Evolutionary conservation across 2,888 invertebrate genomes (phyloP), one percentile per base, ranked within the genome.

Genomic region (Melieria picta): DNA sequence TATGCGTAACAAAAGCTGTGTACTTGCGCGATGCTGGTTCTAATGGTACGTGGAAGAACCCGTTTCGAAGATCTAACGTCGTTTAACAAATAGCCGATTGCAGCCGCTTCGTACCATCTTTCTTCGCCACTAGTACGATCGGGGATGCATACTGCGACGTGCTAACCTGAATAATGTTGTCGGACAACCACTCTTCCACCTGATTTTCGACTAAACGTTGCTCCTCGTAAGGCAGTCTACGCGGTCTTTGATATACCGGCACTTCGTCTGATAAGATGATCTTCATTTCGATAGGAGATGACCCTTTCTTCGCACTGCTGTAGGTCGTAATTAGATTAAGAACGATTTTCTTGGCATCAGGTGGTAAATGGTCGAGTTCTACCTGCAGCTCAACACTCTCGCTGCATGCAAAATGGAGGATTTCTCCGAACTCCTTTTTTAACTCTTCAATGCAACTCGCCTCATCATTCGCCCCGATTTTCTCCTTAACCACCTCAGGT

Each of bases 1-100:
- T 77, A 16, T 77, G 82, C 13, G 82, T 85, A 0, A 87, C 83
- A 76, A 87, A 86, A 0, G 85, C 70, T 5, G 84, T 85, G 69
- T 83, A 84, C 75, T 82, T 82, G 10, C 45, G 9, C 69, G 79
- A 80, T 7, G 73, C 72, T 64, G 77, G 69, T n/a, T 80, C 78
- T 1, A 86, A 74, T 4, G 72, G 72, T 11, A 85, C 82, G 75
- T 85, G 84, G 47, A 84, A 82, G 74, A 83, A 85, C 52, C 80
- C 82, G 13, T 73, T 64, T 10, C 46, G 11, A 13, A 73, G 46
- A 46, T 72, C 70, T 2, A 74, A 52, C 5, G 74, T 75, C 7
- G 77, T 78, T 16, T 77, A 80, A 43, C 74, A 73, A 9, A 57
- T 72, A 42, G 76, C 74, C 5, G 74, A 72, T 11, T 68, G 58